phyloP scores from a whole-genome alignment of 2,797 vertebrate species.

The Mormyrops boulengeri region DNA sequence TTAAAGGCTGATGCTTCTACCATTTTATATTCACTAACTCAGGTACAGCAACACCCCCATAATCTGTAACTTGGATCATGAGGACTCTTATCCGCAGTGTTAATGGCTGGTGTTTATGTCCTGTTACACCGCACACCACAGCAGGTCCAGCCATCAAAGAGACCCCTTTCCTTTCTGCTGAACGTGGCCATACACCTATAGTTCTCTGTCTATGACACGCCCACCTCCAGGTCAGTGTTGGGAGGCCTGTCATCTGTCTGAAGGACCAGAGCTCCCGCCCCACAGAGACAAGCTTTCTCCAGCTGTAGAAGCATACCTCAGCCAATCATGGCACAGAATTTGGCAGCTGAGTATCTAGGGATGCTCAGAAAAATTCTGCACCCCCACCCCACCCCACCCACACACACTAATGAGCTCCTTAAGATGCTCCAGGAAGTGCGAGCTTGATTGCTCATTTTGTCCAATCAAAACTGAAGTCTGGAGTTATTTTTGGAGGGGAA shows the following conservation, averaged over 20 bases:
- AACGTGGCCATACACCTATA: not conserved
- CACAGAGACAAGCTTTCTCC: not conserved
- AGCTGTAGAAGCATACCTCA: not conserved
- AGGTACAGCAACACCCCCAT: not conserved
- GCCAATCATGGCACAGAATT: constrained; percentile 8
- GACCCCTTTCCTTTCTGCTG: not conserved
- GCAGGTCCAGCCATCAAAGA: not conserved
- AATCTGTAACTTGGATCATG: not conserved
- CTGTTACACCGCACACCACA: not conserved
- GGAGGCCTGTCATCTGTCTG: not conserved
- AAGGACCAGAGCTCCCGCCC: not conserved
- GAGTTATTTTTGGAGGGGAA: constrained; percentile 9
- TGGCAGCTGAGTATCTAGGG: constrained; percentile 20
- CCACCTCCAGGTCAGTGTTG: not conserved
- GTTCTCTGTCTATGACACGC: not conserved
- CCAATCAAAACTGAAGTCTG: constrained; percentile 12
- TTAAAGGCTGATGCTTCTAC: not conserved
- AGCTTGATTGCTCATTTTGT: constrained; percentile 24
- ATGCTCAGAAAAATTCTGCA: constrained; percentile 2
- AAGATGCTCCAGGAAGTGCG: constrained; percentile 14
- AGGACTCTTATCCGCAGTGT: not conserved
- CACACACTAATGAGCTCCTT: constrained; percentile 21
- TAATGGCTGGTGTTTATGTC: not conserved
- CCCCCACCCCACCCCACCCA: not conserved
- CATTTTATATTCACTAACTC: not conserved